These are phyloP conservation scores for Lycocerus yunnanus DNA, from an alignment of 2,888 invertebrate species.

Conservation along the genomic window DNA sequence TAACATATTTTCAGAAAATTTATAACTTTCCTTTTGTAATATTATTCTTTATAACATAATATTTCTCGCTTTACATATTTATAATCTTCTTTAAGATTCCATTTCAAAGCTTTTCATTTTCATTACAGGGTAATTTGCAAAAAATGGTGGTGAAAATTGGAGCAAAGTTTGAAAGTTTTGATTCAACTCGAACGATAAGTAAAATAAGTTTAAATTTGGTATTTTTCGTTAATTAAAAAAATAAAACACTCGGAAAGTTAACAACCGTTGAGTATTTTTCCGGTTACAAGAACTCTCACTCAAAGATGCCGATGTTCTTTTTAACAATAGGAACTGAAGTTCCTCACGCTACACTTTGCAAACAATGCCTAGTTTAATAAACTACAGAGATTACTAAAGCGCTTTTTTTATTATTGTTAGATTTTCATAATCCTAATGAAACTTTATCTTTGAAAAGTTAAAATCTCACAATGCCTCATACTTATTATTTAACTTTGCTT, in stretches of 20 bases:
- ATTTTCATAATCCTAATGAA: not conserved
- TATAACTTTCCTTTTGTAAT: not conserved
- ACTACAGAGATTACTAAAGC: not conserved
- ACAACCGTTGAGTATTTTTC: not conserved
- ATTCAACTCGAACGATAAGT: not conserved
- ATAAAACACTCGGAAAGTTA: not conserved
- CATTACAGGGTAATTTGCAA: not conserved
- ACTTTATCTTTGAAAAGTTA: not conserved
- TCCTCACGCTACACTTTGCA: constrained; percentile 4
- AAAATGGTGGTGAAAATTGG: not conserved
- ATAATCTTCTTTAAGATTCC: not conserved
- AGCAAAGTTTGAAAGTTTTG: not conserved
- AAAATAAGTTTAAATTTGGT: too few relatives aligned
- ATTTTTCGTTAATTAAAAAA: not conserved
- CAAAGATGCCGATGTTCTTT: constrained; percentile 8
- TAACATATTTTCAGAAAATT: not conserved
- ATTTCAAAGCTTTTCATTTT: not conserved
- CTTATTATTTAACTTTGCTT: not conserved
- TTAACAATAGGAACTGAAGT: constrained; percentile 4
- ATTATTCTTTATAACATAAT: not conserved
- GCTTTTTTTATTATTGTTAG: constrained; percentile 2
- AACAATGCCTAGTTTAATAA: constrained; percentile 13
- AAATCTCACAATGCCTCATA: not conserved
- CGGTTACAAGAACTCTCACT: not conserved
- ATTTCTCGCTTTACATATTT: not conserved